Evolutionary conservation across 2,797 vertebrate species (phyloP), one percentile per base, ranked within the genome.

Genomic region (Malacoraja senta): DNA sequence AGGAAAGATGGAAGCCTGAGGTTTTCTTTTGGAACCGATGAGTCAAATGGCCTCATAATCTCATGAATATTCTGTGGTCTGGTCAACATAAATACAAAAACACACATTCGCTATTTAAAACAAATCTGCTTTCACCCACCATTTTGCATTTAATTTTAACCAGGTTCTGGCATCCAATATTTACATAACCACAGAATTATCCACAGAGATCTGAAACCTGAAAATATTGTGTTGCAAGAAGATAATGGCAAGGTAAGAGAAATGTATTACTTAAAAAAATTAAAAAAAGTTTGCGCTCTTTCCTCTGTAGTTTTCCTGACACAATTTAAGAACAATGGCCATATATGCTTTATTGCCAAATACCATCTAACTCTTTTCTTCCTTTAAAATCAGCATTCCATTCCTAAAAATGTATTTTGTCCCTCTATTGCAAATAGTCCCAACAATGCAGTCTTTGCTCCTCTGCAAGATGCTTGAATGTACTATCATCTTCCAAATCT

Each of bases 141-240:
- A 53, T 74, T 74, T 92, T 92, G 10, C 12, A 15, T 76, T 74
- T 76, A 38, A 19, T 93, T 95, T 96, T 93, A 94, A 94, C 92
- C 95, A 99, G 99, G 98, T 26, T 97, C 97, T 94, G 99, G 98
- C 94, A 98, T 99, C 94, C 98, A 98, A 94, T 99, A 99, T 96
- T 98, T 99, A 86, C 99, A 99, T 95, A 97, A 98, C 95, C 99
- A 99, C 95, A 98, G 99, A 96, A 98, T 99, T 38, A 99, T 99
- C 95, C 99, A 99, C 96, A 97, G 99, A 96, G 99, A 99, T 95
- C 96, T 99, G 90, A 99, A 99, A 94, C 99, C 99, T 94, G 99
- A 99, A 96, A 99, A 99, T 95, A 98, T 99, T 94, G 99, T 99
- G 95, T 96, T 99, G 93, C 99, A 99, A 94, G 98, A 99, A 83